Evolutionary conservation across 2,797 vertebrate species (phyloP).

Genomic region (Thaleichthys pacificus): DNA sequence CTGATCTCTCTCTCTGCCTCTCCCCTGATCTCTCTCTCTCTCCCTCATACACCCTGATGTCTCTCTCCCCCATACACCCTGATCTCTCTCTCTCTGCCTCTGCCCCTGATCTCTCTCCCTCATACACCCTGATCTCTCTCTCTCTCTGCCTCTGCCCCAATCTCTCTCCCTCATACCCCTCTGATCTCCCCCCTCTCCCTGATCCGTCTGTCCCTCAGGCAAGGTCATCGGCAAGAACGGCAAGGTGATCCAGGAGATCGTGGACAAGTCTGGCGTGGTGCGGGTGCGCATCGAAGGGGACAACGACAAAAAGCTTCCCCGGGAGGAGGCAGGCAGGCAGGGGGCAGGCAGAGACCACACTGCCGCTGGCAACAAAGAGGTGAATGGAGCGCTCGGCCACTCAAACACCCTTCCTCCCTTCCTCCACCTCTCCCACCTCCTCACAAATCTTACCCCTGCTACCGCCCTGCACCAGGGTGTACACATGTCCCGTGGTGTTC

Average conservation of each 20-base stretch:
- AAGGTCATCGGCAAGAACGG: slow-evolving; percentile 94
- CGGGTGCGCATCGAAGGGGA: slow-evolving; percentile 91
- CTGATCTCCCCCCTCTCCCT: background rate
- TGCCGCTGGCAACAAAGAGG: slow-evolving; percentile 71
- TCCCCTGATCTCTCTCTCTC: too few relatives aligned
- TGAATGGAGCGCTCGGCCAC: slow-evolving; percentile 63
- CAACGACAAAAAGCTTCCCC: slow-evolving; percentile 90
- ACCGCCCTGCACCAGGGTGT: slow-evolving; percentile 15
- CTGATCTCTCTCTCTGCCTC: background rate
- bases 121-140: background rate
- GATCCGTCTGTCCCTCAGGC: slow-evolving; percentile 61
- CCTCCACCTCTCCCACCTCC: slow-evolving; percentile 8
- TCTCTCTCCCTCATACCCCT: background rate
- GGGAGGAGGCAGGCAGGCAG: slow-evolving; percentile 84
- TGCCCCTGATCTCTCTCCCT: background rate
- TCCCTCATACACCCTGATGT: too few relatives aligned
- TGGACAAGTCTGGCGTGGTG: slow-evolving; percentile 93
- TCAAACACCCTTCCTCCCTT: slow-evolving; percentile 11
- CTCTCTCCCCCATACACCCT: background rate
- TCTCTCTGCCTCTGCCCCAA: background rate
- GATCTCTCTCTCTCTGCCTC: background rate
- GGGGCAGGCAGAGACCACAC: slow-evolving; percentile 72
- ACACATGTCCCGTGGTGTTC: slow-evolving; percentile 34
- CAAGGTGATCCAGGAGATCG: slow-evolving; percentile 94
- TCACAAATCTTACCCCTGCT: slow-evolving; percentile 1